A percentile compares a stretch with the other conserved stretches of the same genome.
phyloP scores from a whole-genome alignment of 2,113 vertebrate species.

The Cichladusa arquata region DNA sequence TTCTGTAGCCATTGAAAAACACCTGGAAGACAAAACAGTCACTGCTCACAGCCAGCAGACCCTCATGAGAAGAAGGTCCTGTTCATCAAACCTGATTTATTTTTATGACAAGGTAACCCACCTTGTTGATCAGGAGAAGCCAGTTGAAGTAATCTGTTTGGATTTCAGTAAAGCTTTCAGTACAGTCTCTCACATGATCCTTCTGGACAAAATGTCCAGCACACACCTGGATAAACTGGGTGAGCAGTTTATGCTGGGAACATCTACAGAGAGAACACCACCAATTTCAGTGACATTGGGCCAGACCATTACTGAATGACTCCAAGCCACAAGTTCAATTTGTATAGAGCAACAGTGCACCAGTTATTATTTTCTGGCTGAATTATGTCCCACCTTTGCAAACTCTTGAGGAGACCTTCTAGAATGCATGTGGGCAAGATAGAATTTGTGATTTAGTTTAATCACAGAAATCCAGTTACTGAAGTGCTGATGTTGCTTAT shows the following conservation, averaged over 20 bases:
- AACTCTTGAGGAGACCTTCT: neutral
- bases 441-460: neutral
- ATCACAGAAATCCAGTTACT: neutral
- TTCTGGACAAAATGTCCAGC: neutral
- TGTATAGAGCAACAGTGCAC: neutral
- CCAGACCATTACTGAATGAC: neutral
- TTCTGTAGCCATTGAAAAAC: neutral
- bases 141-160: neutral
- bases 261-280: neutral
- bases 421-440: neutral
- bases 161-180: neutral
- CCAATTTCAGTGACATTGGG: neutral
- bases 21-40: neutral
- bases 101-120: neutral
- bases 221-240: neutral
- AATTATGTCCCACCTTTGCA: neutral
- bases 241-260: neutral
- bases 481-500: neutral
- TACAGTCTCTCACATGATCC: neutral
- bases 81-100: neutral
- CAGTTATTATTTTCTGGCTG: neutral
- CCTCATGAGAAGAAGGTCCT: neutral
- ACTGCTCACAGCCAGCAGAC: neutral
- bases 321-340: neutral
- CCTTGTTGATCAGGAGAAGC: accelerated